Conservation (phyloP, 2,888 invertebrate species). For the Idaea biselata region DNA sequence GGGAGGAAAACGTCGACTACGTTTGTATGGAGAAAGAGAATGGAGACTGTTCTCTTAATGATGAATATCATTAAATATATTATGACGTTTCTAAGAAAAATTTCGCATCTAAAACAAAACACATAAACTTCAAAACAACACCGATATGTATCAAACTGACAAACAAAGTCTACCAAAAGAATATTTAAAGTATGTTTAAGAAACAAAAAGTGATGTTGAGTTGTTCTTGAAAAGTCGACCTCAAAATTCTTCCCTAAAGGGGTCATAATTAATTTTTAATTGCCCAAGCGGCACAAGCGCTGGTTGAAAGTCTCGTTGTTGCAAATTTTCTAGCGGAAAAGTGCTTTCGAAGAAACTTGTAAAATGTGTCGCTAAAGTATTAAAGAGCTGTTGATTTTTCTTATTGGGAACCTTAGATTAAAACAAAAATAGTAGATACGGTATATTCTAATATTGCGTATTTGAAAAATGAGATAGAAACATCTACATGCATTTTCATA, state of each 20-base stretch:
- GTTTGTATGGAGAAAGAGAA: too few relatives aligned
- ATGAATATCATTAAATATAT: neutral
- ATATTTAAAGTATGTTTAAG: neutral
- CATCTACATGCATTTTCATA: too few relatives aligned
- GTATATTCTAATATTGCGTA: too few relatives aligned
- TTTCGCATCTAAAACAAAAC: neutral
- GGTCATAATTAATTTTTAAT: slow-evolving; percentile 53
- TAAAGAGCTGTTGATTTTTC: neutral
- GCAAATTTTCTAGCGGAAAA: neutral
- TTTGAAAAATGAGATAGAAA: too few relatives aligned
- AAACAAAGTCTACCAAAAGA: neutral
- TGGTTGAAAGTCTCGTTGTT: neutral
- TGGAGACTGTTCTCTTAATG: too few relatives aligned
- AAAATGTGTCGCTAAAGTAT: neutral
- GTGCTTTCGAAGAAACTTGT: neutral
- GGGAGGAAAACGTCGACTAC: too few relatives aligned
- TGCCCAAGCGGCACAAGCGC: slow-evolving; percentile 18
- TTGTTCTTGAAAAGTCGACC: neutral
- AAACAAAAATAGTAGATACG: too few relatives aligned
- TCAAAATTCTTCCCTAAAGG: slow-evolving; percentile 35
- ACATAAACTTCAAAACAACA: neutral
- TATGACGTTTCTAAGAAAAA: neutral
- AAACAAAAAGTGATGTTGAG: neutral
- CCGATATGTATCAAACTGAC: neutral
- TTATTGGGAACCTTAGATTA: neutral